Base-by-base conservation (phyloP, 2,797 vertebrate genomes). In the Anisognathus igniventris region DNA sequence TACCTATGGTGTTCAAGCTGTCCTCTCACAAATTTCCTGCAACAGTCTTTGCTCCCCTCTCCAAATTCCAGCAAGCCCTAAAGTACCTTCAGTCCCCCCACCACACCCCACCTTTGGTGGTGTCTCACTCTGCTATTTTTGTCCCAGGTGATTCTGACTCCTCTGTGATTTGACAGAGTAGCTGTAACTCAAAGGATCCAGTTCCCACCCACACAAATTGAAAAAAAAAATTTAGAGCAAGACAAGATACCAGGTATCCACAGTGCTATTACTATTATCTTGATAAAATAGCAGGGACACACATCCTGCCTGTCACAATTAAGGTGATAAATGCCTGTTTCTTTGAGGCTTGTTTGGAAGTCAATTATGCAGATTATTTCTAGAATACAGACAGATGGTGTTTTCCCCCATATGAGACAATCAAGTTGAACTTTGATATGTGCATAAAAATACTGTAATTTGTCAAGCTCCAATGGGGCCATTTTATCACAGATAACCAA, bases 281-380 rank as follows among this genome's bases (percentile, higher is more conserved):
- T 95, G 95, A 97, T 97, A 96, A 97, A 98, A 97, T 93, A 84
- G 92, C 92, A 96, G 93, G 93, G 96, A 95, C 93, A 96, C 93
- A 97, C 82, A 92, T 88, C 92, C 95, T 75, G 45, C 95, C 96
- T 97, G 97, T 96, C 97, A 97, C 97, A 98, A 98, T 98, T 97
- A 98, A 90, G 94, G 95, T 97, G 97, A 98, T 98, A 96, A 97
- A 98, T 97, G 97, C 88, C 85, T 62, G 57, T 96, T 98, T 97
- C 97, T 98, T 96, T 96, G 96, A 97, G 97, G 95, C 94, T 97
- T 96, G 94, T 97, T 97, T 97, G 96, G 97, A 98, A 98, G 97
- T 98, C 97, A 98, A 98, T 98, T 98, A 98, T 97, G 97, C 95
- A 98, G 97, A 98, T 98, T 97, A 98, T 98, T 98, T 97, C 94